These are phyloP conservation scores for Pelusios castaneus DNA, from an alignment of 2,113 vertebrate species.

Conservation along the genomic window DNA sequence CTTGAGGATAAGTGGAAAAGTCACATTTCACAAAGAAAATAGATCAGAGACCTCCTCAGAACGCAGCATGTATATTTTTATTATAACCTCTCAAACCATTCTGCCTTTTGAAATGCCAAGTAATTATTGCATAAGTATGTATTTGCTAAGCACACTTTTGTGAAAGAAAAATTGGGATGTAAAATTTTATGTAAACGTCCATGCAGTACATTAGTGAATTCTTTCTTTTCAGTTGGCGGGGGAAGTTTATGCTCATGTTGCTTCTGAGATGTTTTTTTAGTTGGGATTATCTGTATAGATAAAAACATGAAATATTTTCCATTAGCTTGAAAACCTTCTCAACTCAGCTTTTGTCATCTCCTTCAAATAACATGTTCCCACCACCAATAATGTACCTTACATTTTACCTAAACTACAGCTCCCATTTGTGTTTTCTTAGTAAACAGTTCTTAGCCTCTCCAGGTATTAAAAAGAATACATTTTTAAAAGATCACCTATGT, in stretches of 20 bases:
- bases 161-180: neutral
- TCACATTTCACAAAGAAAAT: neutral
- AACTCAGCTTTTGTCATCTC: neutral
- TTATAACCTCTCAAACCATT: neutral
- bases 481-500: neutral
- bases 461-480: rapidly evolving
- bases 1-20: neutral
- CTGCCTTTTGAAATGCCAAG: neutral
- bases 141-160: neutral
- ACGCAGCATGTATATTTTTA: neutral
- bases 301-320: neutral
- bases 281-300: neutral
- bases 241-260: neutral
- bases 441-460: neutral
- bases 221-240: neutral
- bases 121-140: neutral
- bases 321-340: neutral
- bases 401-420: neutral
- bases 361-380: neutral
- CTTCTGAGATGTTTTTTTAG: neutral
- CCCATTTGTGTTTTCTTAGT: neutral
- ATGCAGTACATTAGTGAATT: neutral
- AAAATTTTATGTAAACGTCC: neutral
- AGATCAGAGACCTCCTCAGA: neutral
- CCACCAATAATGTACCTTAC: neutral